Evolutionary conservation across 2,113 vertebrate genomes (phyloP).

Genomic region (Hylia prasina): DNA sequence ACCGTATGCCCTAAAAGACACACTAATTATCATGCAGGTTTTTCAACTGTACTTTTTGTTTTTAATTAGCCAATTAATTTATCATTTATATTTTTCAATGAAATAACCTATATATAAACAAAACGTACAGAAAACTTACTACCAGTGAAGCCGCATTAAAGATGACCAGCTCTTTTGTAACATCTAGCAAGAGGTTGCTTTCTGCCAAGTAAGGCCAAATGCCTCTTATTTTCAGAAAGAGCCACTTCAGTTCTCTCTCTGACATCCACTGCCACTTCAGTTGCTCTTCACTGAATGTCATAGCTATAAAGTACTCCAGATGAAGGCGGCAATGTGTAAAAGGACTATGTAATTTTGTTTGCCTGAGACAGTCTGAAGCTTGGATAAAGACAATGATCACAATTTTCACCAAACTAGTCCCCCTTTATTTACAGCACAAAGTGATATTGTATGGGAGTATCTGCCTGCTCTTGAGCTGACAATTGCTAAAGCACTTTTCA

Average conservation of each 20-base stretch:
- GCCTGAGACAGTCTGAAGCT: neutral
- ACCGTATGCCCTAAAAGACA: neutral
- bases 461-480: neutral
- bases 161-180: neutral
- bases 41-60: neutral
- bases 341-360: neutral
- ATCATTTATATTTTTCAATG: neutral
- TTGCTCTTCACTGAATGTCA: neutral
- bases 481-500: neutral
- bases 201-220: neutral
- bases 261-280: neutral
- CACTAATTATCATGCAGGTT: neutral
- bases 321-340: neutral
- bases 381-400: neutral
- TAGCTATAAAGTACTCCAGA: neutral
- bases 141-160: neutral
- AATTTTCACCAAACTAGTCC: neutral
- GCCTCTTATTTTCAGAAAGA: neutral
- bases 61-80: neutral
- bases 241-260: neutral
- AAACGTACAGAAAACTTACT: neutral
- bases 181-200: neutral
- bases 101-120: neutral
- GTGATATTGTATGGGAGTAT: neutral
- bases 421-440: neutral